Evolutionary conservation across 2,797 vertebrate genomes (phyloP).

Genomic region (Kryptolebias ocellatus): DNA sequence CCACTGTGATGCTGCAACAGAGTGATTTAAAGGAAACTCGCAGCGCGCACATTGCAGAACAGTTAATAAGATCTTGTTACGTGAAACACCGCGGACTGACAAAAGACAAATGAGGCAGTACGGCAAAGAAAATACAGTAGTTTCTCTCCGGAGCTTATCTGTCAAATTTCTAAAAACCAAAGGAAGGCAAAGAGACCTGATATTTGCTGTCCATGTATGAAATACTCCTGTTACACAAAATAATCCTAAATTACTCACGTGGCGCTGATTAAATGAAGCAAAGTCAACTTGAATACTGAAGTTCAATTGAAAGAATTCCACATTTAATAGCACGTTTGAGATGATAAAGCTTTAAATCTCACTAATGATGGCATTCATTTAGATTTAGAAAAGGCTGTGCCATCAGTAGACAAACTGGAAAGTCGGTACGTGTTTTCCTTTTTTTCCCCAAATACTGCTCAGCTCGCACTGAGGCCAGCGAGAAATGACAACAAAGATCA

Average conservation of each 20-base stretch:
- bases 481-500: constrained; percentile 43
- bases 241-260: not conserved
- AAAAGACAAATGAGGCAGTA: constrained; percentile 47
- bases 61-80: constrained; percentile 61
- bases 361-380: constrained; percentile 19
- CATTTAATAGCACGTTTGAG: not conserved
- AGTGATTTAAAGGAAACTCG: constrained; percentile 72
- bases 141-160: constrained; percentile 22
- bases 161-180: constrained; percentile 19
- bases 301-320: not conserved
- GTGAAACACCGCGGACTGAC: constrained; percentile 45
- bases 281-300: not conserved
- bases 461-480: constrained; percentile 45
- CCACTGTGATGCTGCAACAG: constrained; percentile 77
- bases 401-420: constrained; percentile 36
- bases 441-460: constrained; percentile 24
- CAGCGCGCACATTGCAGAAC: constrained; percentile 57
- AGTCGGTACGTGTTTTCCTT: constrained; percentile 29
- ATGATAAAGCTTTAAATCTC: constrained; percentile 14
- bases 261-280: not conserved
- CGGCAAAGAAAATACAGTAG: constrained; percentile 32
- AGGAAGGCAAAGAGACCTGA: constrained; percentile 20
- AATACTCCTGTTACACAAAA: not conserved
- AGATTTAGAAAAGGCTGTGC: not conserved
- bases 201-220: constrained; percentile 11